phyloP scores from a whole-genome alignment of 2,888 invertebrate species.

The Pecten maximus region DNA sequence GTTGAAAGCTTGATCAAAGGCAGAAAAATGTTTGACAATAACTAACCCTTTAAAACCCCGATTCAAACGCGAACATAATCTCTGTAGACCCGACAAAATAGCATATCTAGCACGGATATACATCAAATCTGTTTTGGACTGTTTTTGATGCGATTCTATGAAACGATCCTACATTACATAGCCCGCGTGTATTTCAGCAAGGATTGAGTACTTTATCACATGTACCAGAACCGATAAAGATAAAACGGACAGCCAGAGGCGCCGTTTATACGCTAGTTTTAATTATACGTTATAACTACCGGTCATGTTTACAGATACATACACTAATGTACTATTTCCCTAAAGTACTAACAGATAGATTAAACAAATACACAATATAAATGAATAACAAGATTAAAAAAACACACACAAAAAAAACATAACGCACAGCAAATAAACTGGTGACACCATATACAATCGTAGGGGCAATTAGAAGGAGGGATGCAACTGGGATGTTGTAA shows the following conservation, averaged over 20 bases:
- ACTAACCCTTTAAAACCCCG: not conserved
- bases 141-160: not conserved
- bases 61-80: not conserved
- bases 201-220: not conserved
- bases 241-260: not conserved
- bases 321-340: not conserved
- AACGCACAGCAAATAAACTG: too few species aligned
- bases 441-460: not conserved
- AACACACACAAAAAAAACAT: too few species aligned
- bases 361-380: not conserved
- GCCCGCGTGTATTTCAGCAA: not conserved
- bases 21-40: not conserved
- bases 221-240: not conserved
- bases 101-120: not conserved
- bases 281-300: not conserved
- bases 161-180: too few species aligned
- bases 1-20: slow-evolving; percentile 10
- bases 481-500: not conserved
- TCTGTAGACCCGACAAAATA: not conserved
- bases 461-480: not conserved
- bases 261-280: not conserved
- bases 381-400: too few species aligned
- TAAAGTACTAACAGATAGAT: too few species aligned
- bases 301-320: not conserved
- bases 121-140: not conserved